Conservation (phyloP, 2,797 vertebrate genomes). For the Bradypus variegatus region DNA sequence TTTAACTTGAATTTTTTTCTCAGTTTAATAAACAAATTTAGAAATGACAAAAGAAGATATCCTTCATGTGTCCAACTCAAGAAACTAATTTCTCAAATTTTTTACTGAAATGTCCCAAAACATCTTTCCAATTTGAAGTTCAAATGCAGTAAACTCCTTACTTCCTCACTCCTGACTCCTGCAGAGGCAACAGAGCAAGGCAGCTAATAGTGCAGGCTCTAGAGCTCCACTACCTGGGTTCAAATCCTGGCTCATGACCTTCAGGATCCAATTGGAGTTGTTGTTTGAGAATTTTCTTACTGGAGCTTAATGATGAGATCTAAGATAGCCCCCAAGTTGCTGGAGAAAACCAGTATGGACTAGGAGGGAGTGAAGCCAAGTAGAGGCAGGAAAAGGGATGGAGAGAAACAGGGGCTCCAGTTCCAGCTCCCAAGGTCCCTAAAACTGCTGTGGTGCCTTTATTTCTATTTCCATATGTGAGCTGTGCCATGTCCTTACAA, state of each 20-base stretch:
- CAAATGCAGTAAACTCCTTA: not conserved
- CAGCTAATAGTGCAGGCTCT: not conserved
- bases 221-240: not conserved
- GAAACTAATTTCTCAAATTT: not conserved
- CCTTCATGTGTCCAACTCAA: not conserved
- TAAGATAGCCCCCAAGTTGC: not conserved
- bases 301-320: not conserved
- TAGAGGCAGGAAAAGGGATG: not conserved
- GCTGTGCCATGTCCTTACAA: not conserved
- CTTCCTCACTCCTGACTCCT: not conserved
- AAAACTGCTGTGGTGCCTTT: not conserved
- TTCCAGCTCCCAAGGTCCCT: not conserved
- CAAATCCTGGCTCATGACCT: not conserved
- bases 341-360: not conserved
- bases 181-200: not conserved
- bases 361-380: not conserved
- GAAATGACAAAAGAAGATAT: not conserved
- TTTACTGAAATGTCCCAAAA: not conserved
- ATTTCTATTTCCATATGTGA: not conserved
- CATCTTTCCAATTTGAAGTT: not conserved
- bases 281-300: not conserved
- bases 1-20: not conserved
- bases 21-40: not conserved
- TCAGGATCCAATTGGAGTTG: not conserved
- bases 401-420: not conserved